These are phyloP conservation scores for Diadromus collaris DNA, from an alignment of 2,888 invertebrate genomes.

Conservation along the genomic window DNA sequence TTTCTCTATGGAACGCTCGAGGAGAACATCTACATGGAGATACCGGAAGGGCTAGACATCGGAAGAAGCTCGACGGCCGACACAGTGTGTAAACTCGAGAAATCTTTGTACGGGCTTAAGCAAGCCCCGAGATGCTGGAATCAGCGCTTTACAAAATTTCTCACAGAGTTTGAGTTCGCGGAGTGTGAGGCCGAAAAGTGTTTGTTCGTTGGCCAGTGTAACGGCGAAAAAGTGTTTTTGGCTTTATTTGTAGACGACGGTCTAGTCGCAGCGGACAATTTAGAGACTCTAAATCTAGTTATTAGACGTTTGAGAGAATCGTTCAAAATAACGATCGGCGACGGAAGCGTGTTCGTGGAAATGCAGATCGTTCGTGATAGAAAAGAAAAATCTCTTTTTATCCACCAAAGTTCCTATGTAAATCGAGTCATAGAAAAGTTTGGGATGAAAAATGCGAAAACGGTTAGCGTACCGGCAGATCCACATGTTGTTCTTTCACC, in stretches of 20 bases:
- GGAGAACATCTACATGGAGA: constrained; percentile 57
- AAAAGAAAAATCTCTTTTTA: background rate
- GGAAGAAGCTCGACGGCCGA: background rate
- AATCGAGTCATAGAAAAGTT: constrained; percentile 20
- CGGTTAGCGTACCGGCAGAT: constrained; percentile 14
- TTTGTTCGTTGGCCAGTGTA: constrained; percentile 28
- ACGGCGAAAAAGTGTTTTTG: constrained; percentile 38
- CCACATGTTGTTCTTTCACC: background rate
- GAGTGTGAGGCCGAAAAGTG: constrained; percentile 46
- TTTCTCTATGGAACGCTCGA: constrained; percentile 59
- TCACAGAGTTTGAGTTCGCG: constrained; percentile 14
- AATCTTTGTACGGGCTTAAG: constrained; percentile 53
- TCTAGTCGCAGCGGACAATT: constrained; percentile 1
- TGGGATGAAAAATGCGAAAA: constrained; percentile 5
- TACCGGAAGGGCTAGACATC: constrained; percentile 39
- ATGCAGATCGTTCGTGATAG: constrained; percentile 8
- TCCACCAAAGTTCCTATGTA: constrained; percentile 9
- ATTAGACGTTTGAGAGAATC: background rate
- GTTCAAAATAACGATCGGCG: constrained; percentile 27
- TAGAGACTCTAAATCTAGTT: background rate
- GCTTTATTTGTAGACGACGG: constrained; percentile 46
- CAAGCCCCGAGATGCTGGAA: constrained; percentile 52
- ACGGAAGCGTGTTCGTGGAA: constrained; percentile 2
- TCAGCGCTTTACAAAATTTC: constrained; percentile 6
- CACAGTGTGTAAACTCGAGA: constrained; percentile 43